phyloP scores from a whole-genome alignment of 1,140 invertebrate genomes.

The Wiebesia pumilae region DNA sequence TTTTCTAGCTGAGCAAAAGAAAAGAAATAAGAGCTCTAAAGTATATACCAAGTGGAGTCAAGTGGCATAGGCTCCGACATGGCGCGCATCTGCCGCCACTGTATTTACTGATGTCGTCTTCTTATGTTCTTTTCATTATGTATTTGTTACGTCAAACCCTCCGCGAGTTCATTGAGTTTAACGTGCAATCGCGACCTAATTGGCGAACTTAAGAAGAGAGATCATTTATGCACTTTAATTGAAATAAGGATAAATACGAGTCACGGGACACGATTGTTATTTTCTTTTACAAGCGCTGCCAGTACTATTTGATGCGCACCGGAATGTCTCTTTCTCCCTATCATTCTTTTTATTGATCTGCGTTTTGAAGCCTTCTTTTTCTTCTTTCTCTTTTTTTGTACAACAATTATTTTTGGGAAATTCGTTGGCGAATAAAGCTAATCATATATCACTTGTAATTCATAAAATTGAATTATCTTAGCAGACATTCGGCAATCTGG shows the following conservation, averaged over 20 bases:
- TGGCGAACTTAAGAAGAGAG: not conserved
- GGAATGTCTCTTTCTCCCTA: too few species aligned
- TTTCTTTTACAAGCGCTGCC: too few species aligned
- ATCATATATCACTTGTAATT: too few species aligned
- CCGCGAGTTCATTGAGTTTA: not conserved
- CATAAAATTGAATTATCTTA: too few species aligned
- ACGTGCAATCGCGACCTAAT: conserved; percentile 9
- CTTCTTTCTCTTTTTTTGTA: not conserved
- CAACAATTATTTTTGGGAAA: not conserved
- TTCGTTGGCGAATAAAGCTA: too few species aligned
- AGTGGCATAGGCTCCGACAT: conserved; percentile 62
- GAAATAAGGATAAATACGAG: not conserved
- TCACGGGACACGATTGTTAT: not conserved
- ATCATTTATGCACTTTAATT: conserved; percentile 12
- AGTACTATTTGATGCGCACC: too few species aligned
- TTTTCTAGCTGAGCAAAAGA: not conserved
- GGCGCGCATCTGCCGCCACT: conserved; percentile 56
- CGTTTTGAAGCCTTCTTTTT: too few species aligned
- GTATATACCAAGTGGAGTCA: conserved; percentile 65
- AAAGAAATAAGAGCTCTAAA: not conserved
- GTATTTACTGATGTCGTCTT: not conserved
- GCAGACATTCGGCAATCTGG: too few species aligned
- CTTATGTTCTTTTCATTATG: not conserved
- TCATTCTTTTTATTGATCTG: too few species aligned
- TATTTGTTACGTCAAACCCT: not conserved